Evolutionary conservation across 2,797 vertebrate species (phyloP).

Genomic region (Rhynchonycteris naso): DNA sequence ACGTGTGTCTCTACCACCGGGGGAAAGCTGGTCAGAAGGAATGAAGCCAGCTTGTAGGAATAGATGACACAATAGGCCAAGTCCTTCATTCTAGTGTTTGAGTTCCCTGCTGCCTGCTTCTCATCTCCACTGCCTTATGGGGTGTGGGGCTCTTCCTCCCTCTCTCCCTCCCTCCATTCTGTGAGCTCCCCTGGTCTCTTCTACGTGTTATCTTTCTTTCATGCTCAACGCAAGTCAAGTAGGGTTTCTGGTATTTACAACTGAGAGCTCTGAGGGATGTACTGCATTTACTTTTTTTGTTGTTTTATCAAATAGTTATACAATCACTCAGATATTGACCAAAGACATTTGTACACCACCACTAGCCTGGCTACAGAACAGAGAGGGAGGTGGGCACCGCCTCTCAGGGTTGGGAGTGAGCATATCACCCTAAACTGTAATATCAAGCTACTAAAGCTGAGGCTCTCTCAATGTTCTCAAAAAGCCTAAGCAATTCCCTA

Average conservation of each 20-base stretch:
- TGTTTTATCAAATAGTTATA: slow-evolving; percentile 1
- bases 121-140: not conserved
- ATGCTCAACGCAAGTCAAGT: not conserved
- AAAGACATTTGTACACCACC: not conserved
- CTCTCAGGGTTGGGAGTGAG: not conserved
- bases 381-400: not conserved
- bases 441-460: not conserved
- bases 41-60: not conserved
- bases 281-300: not conserved
- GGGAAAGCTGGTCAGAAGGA: not conserved
- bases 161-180: not conserved
- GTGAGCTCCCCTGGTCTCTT: not conserved
- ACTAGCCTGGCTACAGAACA: not conserved
- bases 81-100: not conserved
- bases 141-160: rapidly evolving
- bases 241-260: not conserved
- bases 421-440: not conserved
- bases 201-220: not conserved
- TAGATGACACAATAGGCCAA: not conserved
- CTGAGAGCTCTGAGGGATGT: not conserved
- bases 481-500: not conserved
- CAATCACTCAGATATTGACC: not conserved
- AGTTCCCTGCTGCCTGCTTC: not conserved
- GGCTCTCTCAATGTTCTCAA: not conserved
- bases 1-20: not conserved